Base-by-base conservation (phyloP, 2,888 invertebrate species). In the Hydropsyche betteni region DNA sequence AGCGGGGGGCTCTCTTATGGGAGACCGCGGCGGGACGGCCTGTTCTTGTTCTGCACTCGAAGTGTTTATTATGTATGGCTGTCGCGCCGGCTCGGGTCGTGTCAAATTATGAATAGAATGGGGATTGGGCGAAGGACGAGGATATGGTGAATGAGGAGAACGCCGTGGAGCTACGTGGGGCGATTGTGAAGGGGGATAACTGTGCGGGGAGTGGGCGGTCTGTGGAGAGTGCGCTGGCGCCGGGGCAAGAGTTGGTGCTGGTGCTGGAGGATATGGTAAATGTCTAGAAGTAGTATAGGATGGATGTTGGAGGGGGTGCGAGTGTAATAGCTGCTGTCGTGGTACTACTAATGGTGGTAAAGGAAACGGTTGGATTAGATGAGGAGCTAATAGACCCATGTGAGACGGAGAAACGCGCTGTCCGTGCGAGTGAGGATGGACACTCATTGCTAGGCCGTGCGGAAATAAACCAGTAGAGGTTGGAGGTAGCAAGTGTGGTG, bases 401-500 rank as follows among this genome's bases (percentile, higher is more conserved):
- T 84, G 84, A 38, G 81, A 82, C n/a, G 81, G 80, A 10, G 80
- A 80, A 5, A 76, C 78, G 5, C 76, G 73, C 38, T 75, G 74
- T 6, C 70, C 69, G 58, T 78, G 78, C 6, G 78, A 72, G 50
- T 78, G 78, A 34, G 70, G 70, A 53, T 70, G 70, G 24, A 69
- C 14, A 55, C 55, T 38, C 80, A 78, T 84, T 82, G 44, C 82
- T 79, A 52, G 81, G 79, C 64, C 81, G 69, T 75, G 83, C 69
- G 75, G 80, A 80, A 68, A 77, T 68, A 76, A 71, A 1, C 44
- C 73, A 1, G 76, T 76, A 12, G 78, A 76, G 78, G 81, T 16
- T 12, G 80, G 80, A 4, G 79, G 80, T 10, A 83, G 83, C 78
- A 85, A 83, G 82, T 36, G 87, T 82, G 84, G 86, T 84, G 80